These are phyloP conservation scores for Siderastrea siderea DNA, from an alignment of 92 coral and sea anemone species.

Conservation along the genomic window DNA sequence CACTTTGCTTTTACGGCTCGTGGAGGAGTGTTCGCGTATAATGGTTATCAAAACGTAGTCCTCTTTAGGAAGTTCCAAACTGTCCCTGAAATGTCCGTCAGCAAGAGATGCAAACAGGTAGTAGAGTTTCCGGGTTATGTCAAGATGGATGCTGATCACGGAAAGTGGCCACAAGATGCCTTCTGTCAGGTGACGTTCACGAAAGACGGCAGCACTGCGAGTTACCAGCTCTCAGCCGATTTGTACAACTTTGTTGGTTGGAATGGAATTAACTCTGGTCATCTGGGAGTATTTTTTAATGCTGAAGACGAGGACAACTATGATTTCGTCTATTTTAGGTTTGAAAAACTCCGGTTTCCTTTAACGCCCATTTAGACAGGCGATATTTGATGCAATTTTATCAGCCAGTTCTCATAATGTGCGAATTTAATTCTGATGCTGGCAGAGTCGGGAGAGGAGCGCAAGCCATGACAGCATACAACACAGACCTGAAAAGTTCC, in stretches of 20 bases:
- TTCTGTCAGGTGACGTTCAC: slow-evolving; percentile 54
- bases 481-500: too few relatives aligned
- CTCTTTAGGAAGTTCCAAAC: slow-evolving; percentile 35
- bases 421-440: too few relatives aligned
- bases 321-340: slow-evolving; percentile 84
- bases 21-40: slow-evolving; percentile 21
- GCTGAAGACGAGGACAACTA: slow-evolving; percentile 65
- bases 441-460: too few relatives aligned
- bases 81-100: not conserved
- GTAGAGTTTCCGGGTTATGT: slow-evolving; percentile 43
- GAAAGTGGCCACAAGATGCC: slow-evolving; percentile 67
- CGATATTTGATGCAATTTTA: too few relatives aligned
- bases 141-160: slow-evolving; percentile 72
- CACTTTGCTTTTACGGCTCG: slow-evolving; percentile 34
- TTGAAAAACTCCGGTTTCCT: not conserved
- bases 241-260: slow-evolving; percentile 65
- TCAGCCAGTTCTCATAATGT: too few relatives aligned
- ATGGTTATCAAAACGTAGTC: slow-evolving; percentile 40
- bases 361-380: not conserved
- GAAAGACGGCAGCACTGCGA: not conserved
- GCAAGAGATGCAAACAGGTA: slow-evolving; percentile 20
- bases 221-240: slow-evolving; percentile 51
- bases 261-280: slow-evolving; percentile 54
- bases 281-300: slow-evolving; percentile 66
- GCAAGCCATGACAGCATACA: too few relatives aligned